These are phyloP conservation scores for Acyrthosiphon pisum DNA, from an alignment of 1,140 invertebrate genomes.

Conservation along the genomic window DNA sequence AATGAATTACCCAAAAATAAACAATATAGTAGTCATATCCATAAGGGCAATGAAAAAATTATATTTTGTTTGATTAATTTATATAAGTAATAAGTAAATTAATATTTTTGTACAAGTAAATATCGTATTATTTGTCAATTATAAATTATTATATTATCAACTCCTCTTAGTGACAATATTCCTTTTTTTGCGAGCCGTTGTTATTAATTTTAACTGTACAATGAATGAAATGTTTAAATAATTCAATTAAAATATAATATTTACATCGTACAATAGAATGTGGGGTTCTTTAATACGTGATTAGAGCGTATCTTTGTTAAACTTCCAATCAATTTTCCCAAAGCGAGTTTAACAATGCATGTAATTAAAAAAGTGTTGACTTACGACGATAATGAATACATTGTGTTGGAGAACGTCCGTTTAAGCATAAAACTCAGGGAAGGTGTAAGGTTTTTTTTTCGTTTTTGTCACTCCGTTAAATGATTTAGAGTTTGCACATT, in stretches of 20 bases:
- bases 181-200: not conserved
- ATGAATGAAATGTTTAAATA: not conserved
- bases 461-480: not conserved
- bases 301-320: not conserved
- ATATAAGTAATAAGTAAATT: not conserved
- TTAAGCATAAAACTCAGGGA: not conserved
- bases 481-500: constrained; percentile 1
- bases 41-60: not conserved
- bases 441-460: not conserved
- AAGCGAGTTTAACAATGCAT: not conserved
- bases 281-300: not conserved
- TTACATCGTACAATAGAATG: not conserved
- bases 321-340: not conserved
- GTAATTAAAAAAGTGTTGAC: not conserved
- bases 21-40: not conserved
- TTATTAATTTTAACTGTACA: not conserved
- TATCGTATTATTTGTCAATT: no score
- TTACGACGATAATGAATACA: not conserved
- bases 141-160: not conserved
- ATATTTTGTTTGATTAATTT: not conserved
- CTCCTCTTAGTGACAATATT: not conserved
- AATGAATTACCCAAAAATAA: not conserved
- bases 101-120: not conserved
- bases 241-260: not conserved
- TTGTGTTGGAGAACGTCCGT: not conserved